phyloP scores from a whole-genome alignment of 2,888 invertebrate genomes.

The Drosophila rubida region DNA sequence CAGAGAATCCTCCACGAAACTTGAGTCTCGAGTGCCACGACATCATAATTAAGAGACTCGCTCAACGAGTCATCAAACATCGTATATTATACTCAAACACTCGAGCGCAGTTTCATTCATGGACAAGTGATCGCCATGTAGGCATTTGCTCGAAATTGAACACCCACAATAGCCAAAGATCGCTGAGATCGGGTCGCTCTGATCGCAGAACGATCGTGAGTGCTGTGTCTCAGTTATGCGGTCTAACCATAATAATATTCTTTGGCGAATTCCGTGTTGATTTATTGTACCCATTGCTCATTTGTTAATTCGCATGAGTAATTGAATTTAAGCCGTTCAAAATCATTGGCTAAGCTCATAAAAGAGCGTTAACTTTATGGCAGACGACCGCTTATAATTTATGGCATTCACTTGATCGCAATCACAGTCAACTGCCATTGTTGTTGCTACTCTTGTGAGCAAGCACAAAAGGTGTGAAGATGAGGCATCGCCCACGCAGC shows the following conservation, averaged over 20 bases:
- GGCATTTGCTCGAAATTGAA: constrained; percentile 29
- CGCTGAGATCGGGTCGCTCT: not conserved
- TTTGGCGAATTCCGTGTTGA: constrained; percentile 52
- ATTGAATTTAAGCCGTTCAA: constrained; percentile 51
- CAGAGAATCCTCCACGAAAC: constrained; percentile 51
- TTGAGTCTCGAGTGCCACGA: constrained; percentile 50
- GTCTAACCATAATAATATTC: constrained; percentile 37
- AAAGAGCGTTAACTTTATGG: constrained; percentile 47
- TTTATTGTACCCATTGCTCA: constrained; percentile 55
- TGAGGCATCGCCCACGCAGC: constrained; percentile 15
- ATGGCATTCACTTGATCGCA: constrained; percentile 49
- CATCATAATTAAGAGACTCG: constrained; percentile 57
- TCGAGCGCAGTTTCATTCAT: constrained; percentile 38
- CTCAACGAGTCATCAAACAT: constrained; percentile 49
- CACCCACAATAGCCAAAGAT: constrained; percentile 38
- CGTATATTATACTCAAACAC: constrained; percentile 27
- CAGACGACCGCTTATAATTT: constrained; percentile 55
- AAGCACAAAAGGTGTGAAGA: constrained; percentile 56
- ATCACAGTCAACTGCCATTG: constrained; percentile 53
- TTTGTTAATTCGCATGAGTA: constrained; percentile 60
- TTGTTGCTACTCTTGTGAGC: constrained; percentile 11
- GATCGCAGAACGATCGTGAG: constrained; percentile 11
- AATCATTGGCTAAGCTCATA: constrained; percentile 20
- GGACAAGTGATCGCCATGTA: constrained; percentile 27
- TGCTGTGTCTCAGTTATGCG: constrained; percentile 34